Evolutionary conservation across 2,113 vertebrate genomes (phyloP).

Genomic region (Tyrannus savana): DNA sequence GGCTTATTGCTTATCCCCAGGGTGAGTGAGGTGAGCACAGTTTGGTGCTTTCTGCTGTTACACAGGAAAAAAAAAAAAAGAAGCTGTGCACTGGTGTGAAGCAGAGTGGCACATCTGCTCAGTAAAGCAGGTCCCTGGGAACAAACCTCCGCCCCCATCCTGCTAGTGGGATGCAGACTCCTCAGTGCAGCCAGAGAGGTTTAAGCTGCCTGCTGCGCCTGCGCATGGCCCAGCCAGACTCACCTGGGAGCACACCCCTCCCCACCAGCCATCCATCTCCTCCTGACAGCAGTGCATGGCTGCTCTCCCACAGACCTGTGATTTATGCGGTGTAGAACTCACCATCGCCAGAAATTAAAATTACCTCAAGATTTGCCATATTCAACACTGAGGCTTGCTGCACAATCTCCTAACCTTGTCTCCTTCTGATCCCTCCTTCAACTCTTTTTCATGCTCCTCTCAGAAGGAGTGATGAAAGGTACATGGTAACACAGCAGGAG

Average conservation of each 20-base stretch:
- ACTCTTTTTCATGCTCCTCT: not conserved
- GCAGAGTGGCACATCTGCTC: not conserved
- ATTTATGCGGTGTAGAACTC: not conserved
- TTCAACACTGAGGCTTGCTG: not conserved
- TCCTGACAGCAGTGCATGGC: not conserved
- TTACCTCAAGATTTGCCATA: not conserved
- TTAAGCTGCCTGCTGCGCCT: accelerated
- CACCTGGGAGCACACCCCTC: not conserved
- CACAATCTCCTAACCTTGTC: not conserved
- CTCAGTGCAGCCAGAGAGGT: not conserved
- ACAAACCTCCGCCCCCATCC: not conserved
- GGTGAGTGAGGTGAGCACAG: not conserved
- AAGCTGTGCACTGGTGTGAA: accelerated
- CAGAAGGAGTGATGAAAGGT: not conserved
- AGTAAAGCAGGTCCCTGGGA: not conserved
- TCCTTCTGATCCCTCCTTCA: not conserved
- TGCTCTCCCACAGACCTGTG: not conserved
- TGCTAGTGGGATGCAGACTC: accelerated
- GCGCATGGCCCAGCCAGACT: accelerated
- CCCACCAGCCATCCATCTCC: not conserved
- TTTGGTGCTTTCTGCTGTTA: not conserved
- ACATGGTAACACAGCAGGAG: accelerated
- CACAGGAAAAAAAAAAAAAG: not conserved
- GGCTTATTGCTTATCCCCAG: not conserved
- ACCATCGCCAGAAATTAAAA: not conserved